Evolutionary conservation across 2,113 vertebrate species (phyloP), one percentile per base, ranked within the genome.

Genomic region (Camelus bactrianus): DNA sequence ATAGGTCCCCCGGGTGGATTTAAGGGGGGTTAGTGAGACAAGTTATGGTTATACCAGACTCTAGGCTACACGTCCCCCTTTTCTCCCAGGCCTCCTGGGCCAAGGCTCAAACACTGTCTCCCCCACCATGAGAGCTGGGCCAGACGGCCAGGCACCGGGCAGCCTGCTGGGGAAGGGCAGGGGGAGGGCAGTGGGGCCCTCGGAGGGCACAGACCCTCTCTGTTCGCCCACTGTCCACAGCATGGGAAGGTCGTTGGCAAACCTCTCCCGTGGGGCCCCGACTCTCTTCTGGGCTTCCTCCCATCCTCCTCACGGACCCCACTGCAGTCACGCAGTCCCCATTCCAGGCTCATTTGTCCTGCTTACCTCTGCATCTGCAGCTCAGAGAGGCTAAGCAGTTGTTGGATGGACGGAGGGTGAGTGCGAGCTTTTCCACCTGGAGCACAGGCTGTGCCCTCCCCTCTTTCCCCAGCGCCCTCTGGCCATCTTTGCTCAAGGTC

Each of bases 1-100:
- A 93, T 87, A 81, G 38, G 75, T 88, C 92, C 75, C 92, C n/a
- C 9, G 46, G 50, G 91, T 81, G 1, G 48, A 73, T 95, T 96
- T 93, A 95, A 96, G 76, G 48, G 92, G 64, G 56, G 81, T 96
- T 95, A 77, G 73, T n/a, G 67, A 96, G 87, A 81, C 50, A 93
- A 86, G 86, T 70, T 67, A 48, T 56, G 65, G 92, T 91, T 85
- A 62, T 72, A 38, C 42, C 48, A 82, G 79, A 65, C 75, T 90
- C 69, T 62, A n/a, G 52, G 65, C 67, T 65, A 8, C 72, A 32
- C 2, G 42, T 93, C 54, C 22, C 79, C 16, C 67, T 94, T 69
- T 38, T 72, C 26, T 97, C 72, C 82, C 46, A 77, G 77, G 30
- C 8, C 12, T 92, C 75, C 67, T 60, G 89, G n/a, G 9, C 46